Evolutionary conservation across 2,888 invertebrate genomes (phyloP), one percentile per base, ranked within the genome.

Genomic region (Dysmachus trigonus): DNA sequence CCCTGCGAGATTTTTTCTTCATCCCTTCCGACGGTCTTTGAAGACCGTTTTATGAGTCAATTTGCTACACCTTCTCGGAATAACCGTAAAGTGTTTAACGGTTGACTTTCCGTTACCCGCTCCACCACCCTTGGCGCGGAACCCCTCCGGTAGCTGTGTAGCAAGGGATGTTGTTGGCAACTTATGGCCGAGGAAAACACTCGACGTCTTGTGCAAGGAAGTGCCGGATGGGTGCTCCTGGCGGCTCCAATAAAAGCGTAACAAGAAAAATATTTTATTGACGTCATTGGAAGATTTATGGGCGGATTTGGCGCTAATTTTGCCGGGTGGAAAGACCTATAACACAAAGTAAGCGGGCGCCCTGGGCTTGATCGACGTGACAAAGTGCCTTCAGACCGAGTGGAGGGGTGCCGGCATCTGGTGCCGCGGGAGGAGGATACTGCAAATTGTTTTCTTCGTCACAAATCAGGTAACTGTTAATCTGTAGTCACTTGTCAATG

Each of bases 11-110:
- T n/a, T n/a, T 31, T 76, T 85, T 71, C 53, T 76, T 35, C 71
- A 73, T 71, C 47, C 83, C 71, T 85, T 74, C 82, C 85, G 76
- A 82, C 82, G 76, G 71, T 83, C 81, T 86, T 87, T 53, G 77
- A 84, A 86, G 87, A 87, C 79, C 85, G 85, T 87, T 87, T 87
- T 87, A 87, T 87, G 86, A 87, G 87, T 87, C 87, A 87, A 87
- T 87, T 87, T 87, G 87, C 87, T 86, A 87, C 87, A 87, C 87
- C 87, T 87, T 87, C 86, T 86, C 81, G 84, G 53, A 83, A 86
- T 87, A 87, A 84, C 86, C 87, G 86, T 87, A 87, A 87, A 86
- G 87, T 87, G 84, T 87, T 87, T 87, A 87, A 87, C 87, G 87
- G 86, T 87, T 87, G 81, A 86, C 83, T 87, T 85, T 83, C 31